phyloP scores from a whole-genome alignment of 2,888 invertebrate genomes.

The Eutolmus rufibarbis region DNA sequence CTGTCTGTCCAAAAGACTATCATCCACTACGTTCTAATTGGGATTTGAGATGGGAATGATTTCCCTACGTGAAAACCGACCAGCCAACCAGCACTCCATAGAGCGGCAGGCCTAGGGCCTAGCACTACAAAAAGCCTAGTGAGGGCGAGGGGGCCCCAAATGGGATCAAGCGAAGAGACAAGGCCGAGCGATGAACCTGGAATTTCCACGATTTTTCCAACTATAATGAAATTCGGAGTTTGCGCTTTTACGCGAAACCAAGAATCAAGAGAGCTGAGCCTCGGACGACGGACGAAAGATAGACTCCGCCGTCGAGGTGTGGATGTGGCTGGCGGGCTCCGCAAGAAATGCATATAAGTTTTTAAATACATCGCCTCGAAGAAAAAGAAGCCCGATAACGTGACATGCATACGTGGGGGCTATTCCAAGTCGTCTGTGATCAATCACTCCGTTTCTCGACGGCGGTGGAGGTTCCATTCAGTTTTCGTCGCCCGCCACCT shows the following conservation, averaged over 20 bases:
- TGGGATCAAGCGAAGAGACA: slow-evolving; percentile 16
- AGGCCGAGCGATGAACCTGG: slow-evolving; percentile 22
- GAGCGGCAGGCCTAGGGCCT: neutral
- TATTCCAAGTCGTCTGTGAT: neutral
- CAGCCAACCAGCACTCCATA: neutral
- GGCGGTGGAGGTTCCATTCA: neutral
- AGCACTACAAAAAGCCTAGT: neutral
- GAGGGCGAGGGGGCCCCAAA: neutral
- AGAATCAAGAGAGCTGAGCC: neutral
- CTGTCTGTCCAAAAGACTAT: neutral
- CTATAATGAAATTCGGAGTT: slow-evolving; percentile 9
- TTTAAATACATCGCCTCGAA: neutral
- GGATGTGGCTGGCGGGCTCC: neutral
- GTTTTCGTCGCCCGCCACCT: neutral
- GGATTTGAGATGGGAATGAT: neutral
- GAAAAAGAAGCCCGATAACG: neutral
- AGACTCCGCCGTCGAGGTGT: neutral
- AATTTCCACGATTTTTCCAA: slow-evolving; percentile 14
- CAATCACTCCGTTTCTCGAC: neutral
- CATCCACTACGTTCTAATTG: neutral
- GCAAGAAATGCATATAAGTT: neutral
- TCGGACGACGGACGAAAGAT: neutral
- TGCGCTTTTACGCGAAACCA: neutral
- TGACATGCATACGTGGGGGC: neutral
- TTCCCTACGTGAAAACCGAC: neutral